Percentiles rank a stretch among this genome's conserved stretches.
Evolutionary conservation across 2,797 vertebrate species (phyloP).

Genomic region (Cyclopterus lumpus): DNA sequence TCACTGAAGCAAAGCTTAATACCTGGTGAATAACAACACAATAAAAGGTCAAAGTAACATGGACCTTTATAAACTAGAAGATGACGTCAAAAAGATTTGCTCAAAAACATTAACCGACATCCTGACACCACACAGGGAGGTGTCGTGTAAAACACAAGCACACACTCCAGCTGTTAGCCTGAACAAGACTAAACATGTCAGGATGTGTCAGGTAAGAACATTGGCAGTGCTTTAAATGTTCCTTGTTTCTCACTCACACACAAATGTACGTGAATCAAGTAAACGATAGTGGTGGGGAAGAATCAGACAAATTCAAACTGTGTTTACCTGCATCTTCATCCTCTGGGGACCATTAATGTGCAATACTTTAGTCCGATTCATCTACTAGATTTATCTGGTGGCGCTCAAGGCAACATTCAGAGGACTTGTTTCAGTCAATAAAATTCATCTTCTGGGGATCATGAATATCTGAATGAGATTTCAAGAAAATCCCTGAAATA

Average conservation of each 20-base stretch:
- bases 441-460: not conserved
- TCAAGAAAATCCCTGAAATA: not conserved
- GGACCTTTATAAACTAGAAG: not conserved
- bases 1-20: constrained; percentile 40
- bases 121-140: not conserved
- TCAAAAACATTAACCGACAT: not conserved
- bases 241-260: not conserved
- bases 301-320: not conserved
- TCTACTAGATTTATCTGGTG: not conserved
- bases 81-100: not conserved
- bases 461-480: not conserved
- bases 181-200: constrained; percentile 4
- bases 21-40: constrained; percentile 7
- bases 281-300: not conserved
- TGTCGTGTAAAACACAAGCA: not conserved
- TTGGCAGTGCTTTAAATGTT: no score
- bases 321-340: not conserved
- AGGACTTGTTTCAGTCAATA: not conserved
- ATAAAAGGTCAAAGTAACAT: constrained; percentile 10
- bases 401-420: not conserved
- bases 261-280: not conserved
- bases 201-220: no score
- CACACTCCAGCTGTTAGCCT: no score
- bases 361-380: not conserved
- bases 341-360: not conserved